Evolutionary conservation across 2,888 invertebrate genomes (phyloP), one percentile per base, ranked within the genome.

Genomic region (Bellardia pandia): DNA sequence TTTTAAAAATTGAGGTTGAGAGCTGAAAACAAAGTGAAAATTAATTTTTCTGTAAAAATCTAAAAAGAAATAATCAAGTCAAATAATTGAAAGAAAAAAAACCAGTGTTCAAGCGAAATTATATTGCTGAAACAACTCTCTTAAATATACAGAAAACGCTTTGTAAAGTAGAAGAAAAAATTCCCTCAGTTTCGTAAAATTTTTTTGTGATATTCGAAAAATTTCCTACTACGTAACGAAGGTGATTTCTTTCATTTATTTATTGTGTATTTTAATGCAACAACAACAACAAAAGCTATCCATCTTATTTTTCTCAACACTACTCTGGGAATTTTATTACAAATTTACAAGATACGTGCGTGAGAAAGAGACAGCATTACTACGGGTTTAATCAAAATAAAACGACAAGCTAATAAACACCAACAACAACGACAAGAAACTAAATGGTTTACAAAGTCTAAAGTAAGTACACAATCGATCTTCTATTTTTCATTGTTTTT

Each of bases 401-500:
- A 60, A 69, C 66, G 45, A 45, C 56, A 23, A 76, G 48, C 56
- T 76, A 64, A 80, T 56, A 68, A 86, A 85, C 81, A 86, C 64
- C 86, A 77, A 53, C 53, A 45, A 71, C 48, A 48, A 69, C 72
- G 48, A 69, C 79, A 87, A 62, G 88, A 89, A 91, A 86, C 74
- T 85, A 84, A 86, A 88, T 88, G 92, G 92, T 91, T 92, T 92
- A 91, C 90, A 91, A 91, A 89, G 90, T 90, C 88, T 90, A 91
- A 90, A 91, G 92, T 92, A 91, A 92, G 87, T 85, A 62, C n/a
- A 60, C 2, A 60, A 48, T 8, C 13, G n/a, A 16, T 53, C 4
- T 53, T 8, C n/a, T 69, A 53, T 69, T 68, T 48, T 68, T 14
- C 11, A 13, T 53, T 69, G 8, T 37, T 33, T 51, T 3, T 33